Base-by-base conservation (phyloP, 2,797 vertebrate species). In the Kryptopterus vitreolus region DNA sequence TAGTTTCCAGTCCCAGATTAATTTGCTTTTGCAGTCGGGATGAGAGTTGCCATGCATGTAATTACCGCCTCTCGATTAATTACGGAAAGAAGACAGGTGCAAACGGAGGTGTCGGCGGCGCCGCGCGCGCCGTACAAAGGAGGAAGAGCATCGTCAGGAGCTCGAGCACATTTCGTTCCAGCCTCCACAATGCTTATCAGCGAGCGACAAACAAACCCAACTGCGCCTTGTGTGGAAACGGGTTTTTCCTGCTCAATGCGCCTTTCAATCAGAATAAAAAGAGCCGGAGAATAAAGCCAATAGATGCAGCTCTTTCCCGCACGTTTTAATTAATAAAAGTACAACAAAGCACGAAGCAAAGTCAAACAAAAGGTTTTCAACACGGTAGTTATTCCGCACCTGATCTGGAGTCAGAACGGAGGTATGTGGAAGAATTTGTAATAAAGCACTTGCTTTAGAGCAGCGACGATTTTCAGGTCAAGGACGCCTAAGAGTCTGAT, bases 61-160 rank as follows among this genome's bases (percentile, higher is more conserved):
- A 92, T 92, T 90, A 90, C 83, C 90, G 86, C 91, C 88, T 31
- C 80, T 88, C 55, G 38, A 73, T 82, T 88, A 85, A 84, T 86
- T 84, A 85, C 77, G 78, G 69, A 76, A 10, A 52, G 33, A 83
- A 80, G 81, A 84, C 76, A 62, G 87, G 76, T 84, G 84, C 86
- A 87, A 87, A 75, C 84, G 85, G 86, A 89, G 87, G 86, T 90
- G 90, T 79, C 53, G 86, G 43, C 71, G 18, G 82, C 65, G 43
- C 62, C 53, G 55, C 50, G 66, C 43, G 24, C 11, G 71, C 43
- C 16, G 72, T 59, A 26, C 29, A 22, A 59, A 46, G 12, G 55
- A 75, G 35, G 53, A 59, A 53, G 72, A 31, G 35, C 31, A 22
- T 75, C 26, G 15, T 11, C 16, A 18, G 33, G 12, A 59, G 31